phyloP scores from a whole-genome alignment of 1,140 invertebrate species.

The Trichogramma pretiosum region DNA sequence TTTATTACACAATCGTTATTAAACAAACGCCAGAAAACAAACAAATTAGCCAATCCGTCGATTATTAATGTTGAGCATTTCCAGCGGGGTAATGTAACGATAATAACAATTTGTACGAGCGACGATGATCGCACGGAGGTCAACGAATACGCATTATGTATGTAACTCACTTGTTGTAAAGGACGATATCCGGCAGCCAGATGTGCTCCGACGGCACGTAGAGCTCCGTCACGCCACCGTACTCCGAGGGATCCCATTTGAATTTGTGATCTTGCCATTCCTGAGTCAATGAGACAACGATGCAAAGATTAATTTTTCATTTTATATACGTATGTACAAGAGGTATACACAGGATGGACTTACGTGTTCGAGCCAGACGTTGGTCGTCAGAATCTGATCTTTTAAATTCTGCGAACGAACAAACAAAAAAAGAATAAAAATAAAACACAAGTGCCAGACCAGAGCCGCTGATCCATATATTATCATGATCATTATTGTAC shows the following conservation, averaged over 20 bases:
- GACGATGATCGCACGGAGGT: too few relatives aligned
- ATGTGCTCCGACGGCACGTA: conserved; percentile 90
- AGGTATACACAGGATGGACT: conserved; percentile 46
- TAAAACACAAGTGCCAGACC: background rate
- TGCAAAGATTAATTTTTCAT: conserved; percentile 4
- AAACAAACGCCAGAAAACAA: too few relatives aligned
- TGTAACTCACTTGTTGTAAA: conserved; percentile 98
- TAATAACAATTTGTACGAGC: too few relatives aligned
- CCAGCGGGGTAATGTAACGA: too few relatives aligned
- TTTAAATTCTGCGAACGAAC: conserved; percentile 80
- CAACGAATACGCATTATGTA: too few relatives aligned
- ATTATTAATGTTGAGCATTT: too few relatives aligned
- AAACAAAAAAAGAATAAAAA: background rate
- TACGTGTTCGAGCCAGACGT: conserved; percentile 93
- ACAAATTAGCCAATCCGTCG: too few relatives aligned
- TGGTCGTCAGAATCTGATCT: conserved; percentile 92
- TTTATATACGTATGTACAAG: background rate
- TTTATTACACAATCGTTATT: too few relatives aligned
- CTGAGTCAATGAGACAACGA: conserved; percentile 40
- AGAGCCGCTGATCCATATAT: background rate
- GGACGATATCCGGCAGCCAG: conserved; percentile 90
- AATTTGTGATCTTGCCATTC: conserved; percentile 97
- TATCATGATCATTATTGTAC: conserved; percentile 7
- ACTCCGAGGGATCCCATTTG: conserved; percentile 89
- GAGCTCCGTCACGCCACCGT: conserved; percentile 86